phyloP scores from a whole-genome alignment of 2,797 vertebrate genomes.

The Rhabdophis nuchalis region DNA sequence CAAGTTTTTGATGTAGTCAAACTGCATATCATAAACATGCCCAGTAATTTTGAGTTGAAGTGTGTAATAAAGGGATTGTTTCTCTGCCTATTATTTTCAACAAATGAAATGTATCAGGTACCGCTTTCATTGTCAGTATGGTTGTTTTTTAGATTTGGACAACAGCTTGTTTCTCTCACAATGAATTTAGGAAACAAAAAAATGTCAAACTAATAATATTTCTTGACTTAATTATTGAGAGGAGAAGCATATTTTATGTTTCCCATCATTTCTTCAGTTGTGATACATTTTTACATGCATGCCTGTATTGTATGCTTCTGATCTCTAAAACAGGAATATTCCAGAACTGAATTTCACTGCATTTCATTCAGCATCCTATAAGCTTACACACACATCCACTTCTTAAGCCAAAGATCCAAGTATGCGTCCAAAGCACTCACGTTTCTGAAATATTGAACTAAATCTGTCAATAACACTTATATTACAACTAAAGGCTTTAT shows the following conservation, averaged over 20 bases:
- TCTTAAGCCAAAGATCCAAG: background rate
- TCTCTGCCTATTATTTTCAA: background rate
- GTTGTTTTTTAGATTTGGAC: background rate
- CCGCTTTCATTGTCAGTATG: background rate
- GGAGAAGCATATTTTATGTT: background rate
- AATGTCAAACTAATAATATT: background rate
- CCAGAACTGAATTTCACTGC: background rate
- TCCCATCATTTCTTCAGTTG: background rate
- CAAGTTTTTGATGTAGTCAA: background rate
- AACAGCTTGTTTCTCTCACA: background rate
- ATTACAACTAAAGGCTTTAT: background rate
- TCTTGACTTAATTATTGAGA: background rate
- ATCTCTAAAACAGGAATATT: conserved; percentile 7
- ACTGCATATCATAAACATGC: background rate
- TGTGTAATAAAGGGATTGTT: background rate
- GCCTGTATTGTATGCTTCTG: background rate
- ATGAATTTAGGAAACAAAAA: background rate
- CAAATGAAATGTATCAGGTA: background rate
- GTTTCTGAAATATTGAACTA: background rate
- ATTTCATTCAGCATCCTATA: background rate
- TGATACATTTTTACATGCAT: background rate
- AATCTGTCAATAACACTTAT: background rate
- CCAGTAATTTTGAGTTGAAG: background rate
- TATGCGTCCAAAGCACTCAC: background rate
- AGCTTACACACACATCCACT: background rate